phyloP scores from a whole-genome alignment of 37 sponge, comb jelly and placozoan genomes.

The Diacarnus erythraeanus region DNA sequence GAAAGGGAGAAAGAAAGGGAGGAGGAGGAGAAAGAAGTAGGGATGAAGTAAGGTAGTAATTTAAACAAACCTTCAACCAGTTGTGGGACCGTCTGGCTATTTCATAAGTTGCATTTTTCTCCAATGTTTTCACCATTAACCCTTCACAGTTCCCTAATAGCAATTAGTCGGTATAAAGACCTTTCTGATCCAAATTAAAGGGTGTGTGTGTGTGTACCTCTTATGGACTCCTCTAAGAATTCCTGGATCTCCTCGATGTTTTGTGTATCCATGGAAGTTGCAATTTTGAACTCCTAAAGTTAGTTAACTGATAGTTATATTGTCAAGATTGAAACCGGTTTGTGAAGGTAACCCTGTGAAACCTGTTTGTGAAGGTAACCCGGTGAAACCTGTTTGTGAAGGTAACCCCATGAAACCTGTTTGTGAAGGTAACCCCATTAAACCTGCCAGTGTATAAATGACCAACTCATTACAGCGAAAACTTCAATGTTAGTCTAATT shows the following conservation, averaged over 20 bases:
- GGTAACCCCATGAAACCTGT: no score
- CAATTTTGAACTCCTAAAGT: constrained; percentile 87
- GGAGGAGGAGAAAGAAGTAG: no score
- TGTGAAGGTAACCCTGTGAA: no score
- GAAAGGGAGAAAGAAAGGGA: no score
- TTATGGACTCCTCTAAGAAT: constrained; percentile 92
- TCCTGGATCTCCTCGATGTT: constrained; percentile 86
- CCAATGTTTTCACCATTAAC: constrained; percentile 97
- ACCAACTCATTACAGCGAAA: no score
- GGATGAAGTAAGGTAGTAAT: background rate
- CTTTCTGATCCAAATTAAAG: background rate
- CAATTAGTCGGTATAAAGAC: background rate
- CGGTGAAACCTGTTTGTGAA: no score
- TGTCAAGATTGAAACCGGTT: no score
- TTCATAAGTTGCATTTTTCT: constrained; percentile 94
- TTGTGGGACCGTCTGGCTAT: constrained; percentile 96
- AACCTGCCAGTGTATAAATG: no score
- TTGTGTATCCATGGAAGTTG: constrained; percentile 55
- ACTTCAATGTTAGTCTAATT: no score
- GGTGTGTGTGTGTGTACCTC: constrained; percentile 36
- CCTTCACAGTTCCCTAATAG: constrained; percentile 93
- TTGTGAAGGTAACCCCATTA: no score
- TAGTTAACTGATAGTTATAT: background rate
- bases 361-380: no score
- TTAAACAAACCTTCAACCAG: constrained; percentile 91